These are phyloP conservation scores for Papilio polytes DNA, from an alignment of 1,140 invertebrate genomes.

Conservation along the genomic window DNA sequence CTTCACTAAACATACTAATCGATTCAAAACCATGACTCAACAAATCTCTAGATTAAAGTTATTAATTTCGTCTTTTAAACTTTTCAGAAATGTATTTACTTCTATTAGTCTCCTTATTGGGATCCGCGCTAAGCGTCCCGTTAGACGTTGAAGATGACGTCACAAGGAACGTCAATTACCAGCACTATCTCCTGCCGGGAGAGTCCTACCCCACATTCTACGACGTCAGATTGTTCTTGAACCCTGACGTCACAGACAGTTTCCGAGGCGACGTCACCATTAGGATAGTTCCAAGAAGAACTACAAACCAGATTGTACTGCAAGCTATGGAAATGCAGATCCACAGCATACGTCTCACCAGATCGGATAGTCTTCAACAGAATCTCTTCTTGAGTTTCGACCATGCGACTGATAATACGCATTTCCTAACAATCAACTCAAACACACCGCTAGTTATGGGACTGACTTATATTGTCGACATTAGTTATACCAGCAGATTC, in stretches of 20 bases:
- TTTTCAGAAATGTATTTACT: conserved; percentile 72
- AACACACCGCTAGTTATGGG: conserved; percentile 43
- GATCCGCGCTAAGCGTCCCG: conserved; percentile 51
- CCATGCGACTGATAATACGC: conserved; percentile 63
- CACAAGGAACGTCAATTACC: conserved; percentile 46
- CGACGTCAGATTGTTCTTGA: conserved; percentile 86
- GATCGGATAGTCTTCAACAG: conserved; percentile 39
- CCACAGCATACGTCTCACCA: conserved; percentile 48
- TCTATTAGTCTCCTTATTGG: conserved; percentile 59
- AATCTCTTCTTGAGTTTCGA: conserved; percentile 51
- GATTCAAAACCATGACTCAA: too few species aligned
- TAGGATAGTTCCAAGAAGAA: conserved; percentile 67
- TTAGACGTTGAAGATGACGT: conserved; percentile 42
- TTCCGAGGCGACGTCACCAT: conserved; percentile 87
- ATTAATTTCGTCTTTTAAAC: neutral
- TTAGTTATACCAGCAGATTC: conserved; percentile 61
- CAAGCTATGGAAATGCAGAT: conserved; percentile 79
- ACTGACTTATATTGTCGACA: conserved; percentile 58
- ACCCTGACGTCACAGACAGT: conserved; percentile 81
- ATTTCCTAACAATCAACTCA: conserved; percentile 67
- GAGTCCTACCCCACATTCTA: conserved; percentile 86
- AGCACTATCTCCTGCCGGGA: conserved; percentile 84
- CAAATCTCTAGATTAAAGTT: neutral
- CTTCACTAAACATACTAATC: too few species aligned
- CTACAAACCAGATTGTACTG: conserved; percentile 80